phyloP scores from a whole-genome alignment of 2,888 invertebrate genomes.

The Zhuqinia jingwanae region DNA sequence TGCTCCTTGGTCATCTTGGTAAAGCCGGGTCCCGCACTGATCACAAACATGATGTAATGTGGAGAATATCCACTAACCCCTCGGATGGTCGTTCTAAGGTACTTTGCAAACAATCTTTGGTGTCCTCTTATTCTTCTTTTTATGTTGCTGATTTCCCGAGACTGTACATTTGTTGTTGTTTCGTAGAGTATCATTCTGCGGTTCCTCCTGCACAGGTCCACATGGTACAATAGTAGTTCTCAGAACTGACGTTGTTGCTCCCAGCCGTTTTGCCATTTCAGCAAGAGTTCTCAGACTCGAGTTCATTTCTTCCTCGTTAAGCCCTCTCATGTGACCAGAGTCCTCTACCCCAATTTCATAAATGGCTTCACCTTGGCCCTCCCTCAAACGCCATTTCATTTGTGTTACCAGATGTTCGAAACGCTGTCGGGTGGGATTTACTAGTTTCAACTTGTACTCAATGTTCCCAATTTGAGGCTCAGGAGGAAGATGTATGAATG shows the following conservation, averaged over 20 bases:
- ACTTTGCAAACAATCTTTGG: slow-evolving; percentile 86
- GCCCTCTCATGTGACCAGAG: slow-evolving; percentile 92
- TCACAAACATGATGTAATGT: slow-evolving; percentile 93
- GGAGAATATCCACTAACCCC: slow-evolving; percentile 96
- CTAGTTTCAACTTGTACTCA: slow-evolving; percentile 97
- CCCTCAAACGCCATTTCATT: slow-evolving; percentile 98
- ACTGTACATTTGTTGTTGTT: slow-evolving; percentile 4
- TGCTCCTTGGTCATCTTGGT: slow-evolving; percentile 95
- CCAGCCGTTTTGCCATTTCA: slow-evolving; percentile 90
- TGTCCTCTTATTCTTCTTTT: slow-evolving; percentile 25
- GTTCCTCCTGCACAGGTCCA: background rate
- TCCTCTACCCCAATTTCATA: slow-evolving; percentile 98
- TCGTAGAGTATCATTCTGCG: background rate
- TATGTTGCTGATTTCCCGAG: background rate
- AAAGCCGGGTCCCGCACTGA: slow-evolving; percentile 90
- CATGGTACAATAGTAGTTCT: slow-evolving; percentile 84
- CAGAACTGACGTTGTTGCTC: slow-evolving; percentile 90
- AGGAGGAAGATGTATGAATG: slow-evolving; percentile 85
- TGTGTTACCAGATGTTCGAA: slow-evolving; percentile 99
- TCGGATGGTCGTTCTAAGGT: slow-evolving; percentile 96
- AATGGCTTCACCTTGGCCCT: slow-evolving; percentile 98
- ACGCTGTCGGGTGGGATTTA: slow-evolving; percentile 93
- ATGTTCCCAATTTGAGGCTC: slow-evolving; percentile 97
- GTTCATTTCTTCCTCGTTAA: slow-evolving; percentile 91
- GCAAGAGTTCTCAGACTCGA: slow-evolving; percentile 91